phyloP scores from a whole-genome alignment of 35 echinoderm and acorn worm species.

The Strongylocentrotus purpuratus region DNA sequence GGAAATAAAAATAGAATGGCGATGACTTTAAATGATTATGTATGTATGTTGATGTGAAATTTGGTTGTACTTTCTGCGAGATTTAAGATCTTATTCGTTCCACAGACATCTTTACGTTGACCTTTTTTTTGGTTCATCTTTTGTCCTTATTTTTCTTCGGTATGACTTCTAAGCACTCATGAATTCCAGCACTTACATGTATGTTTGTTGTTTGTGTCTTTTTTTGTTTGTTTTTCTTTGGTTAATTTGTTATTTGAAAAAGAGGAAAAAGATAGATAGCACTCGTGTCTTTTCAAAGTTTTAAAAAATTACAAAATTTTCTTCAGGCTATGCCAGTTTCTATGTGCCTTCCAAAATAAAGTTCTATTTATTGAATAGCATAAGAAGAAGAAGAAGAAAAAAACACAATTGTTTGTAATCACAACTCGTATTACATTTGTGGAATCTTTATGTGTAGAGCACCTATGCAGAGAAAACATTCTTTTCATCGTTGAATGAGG shows the following conservation, averaged over 20 bases:
- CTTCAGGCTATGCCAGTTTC: constrained; percentile 48
- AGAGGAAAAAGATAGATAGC: constrained; percentile 11
- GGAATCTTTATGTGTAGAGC: background rate
- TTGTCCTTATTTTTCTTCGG: background rate
- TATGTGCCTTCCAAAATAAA: constrained; percentile 49
- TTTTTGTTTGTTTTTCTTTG: background rate
- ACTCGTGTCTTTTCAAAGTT: constrained; percentile 48
- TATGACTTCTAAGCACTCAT: background rate
- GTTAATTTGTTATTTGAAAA: constrained; percentile 5
- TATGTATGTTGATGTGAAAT: background rate
- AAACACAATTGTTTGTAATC: background rate
- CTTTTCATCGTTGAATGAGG: background rate
- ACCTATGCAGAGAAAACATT: constrained; percentile 6
- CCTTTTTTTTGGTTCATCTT: background rate
- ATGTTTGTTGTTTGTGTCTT: background rate
- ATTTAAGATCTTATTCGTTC: background rate
- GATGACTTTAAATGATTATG: background rate
- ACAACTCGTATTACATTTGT: background rate
- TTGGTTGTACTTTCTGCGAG: background rate
- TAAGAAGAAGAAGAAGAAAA: background rate
- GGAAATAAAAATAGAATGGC: background rate
- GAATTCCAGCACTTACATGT: background rate
- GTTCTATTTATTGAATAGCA: constrained; percentile 44
- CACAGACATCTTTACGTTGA: background rate
- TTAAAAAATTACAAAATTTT: background rate